These are phyloP conservation scores for Corythornis cristatus DNA, from an alignment of 2,113 vertebrate genomes.

Conservation along the genomic window DNA sequence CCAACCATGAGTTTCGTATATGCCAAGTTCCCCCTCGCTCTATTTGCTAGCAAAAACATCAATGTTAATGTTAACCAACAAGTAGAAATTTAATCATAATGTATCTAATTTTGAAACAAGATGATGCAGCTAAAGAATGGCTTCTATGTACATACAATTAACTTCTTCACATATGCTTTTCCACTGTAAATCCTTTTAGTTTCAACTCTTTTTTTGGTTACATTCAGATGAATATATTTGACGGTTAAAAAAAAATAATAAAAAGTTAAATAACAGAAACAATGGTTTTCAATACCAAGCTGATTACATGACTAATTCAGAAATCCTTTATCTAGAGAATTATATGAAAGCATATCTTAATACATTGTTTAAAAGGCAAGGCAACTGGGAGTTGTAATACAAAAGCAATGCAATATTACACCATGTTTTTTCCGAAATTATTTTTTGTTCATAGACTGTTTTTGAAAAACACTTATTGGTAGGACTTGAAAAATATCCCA, in stretches of 20 bases:
- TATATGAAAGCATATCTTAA: background rate
- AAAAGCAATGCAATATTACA: background rate
- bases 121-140: background rate
- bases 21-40: rapidly evolving
- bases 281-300: background rate
- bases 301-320: background rate
- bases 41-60: background rate
- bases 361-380: background rate
- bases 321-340: background rate
- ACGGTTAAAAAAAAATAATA: background rate
- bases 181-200: background rate
- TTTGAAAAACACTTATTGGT: background rate
- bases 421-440: background rate
- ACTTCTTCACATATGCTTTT: background rate
- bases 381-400: background rate
- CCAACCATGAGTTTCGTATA: background rate
- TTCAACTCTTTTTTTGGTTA: background rate
- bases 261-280: background rate
- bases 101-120: background rate
- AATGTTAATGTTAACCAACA: background rate
- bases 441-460: background rate
- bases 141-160: background rate
- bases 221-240: background rate
- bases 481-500: background rate
- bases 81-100: background rate